These are phyloP conservation scores for Eudemis profundana DNA, from an alignment of 2,888 invertebrate genomes.

Conservation along the genomic window DNA sequence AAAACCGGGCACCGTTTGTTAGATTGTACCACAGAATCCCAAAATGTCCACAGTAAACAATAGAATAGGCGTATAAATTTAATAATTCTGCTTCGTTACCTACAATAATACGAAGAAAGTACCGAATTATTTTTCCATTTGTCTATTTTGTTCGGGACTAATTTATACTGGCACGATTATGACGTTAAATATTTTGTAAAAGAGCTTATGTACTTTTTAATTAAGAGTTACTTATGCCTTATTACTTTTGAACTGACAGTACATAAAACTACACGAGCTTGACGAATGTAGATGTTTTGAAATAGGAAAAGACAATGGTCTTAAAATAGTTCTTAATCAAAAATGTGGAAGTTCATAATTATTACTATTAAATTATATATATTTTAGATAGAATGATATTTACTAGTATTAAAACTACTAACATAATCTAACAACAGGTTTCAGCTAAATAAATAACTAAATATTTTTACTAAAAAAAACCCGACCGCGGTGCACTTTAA, in stretches of 20 bases:
- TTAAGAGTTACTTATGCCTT: not conserved
- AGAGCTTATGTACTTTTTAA: not conserved
- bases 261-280: conserved; percentile 28
- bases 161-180: conserved; percentile 18
- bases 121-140: conserved; percentile 18
- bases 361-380: no score
- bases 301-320: not conserved
- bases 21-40: not conserved
- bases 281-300: not conserved
- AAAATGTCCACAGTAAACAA: conserved; percentile 21
- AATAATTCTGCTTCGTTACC: conserved; percentile 29
- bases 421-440: no score
- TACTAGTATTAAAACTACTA: no score
- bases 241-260: not conserved
- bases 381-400: no score
- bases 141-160: conserved; percentile 11
- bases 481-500: no score
- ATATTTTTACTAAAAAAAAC: no score
- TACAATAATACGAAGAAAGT: conserved; percentile 43
- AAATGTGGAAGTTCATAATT: no score
- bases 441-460: no score
- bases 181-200: not conserved
- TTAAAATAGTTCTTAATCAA: not conserved
- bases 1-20: not conserved
- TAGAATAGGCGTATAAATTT: not conserved